These are phyloP conservation scores for Myxocyprinus asiaticus DNA, from an alignment of 2,113 vertebrate genomes.

Conservation along the genomic window DNA sequence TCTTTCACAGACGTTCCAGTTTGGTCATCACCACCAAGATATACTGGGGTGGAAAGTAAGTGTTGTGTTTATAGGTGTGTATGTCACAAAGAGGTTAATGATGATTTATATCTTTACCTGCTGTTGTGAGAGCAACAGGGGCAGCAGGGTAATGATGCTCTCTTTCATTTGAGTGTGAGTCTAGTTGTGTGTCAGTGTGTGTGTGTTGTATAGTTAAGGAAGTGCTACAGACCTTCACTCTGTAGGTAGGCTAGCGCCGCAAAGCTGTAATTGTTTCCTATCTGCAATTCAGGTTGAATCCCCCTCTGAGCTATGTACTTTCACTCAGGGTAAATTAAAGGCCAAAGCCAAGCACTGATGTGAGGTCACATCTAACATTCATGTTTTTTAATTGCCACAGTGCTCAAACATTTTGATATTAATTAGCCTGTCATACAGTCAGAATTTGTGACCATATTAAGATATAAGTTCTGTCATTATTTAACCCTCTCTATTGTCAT, in stretches of 20 bases:
- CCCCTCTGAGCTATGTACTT: slow-evolving; percentile 46
- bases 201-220: slow-evolving; percentile 1
- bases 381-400: slow-evolving; percentile 39
- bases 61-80: slow-evolving; percentile 49
- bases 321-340: slow-evolving; percentile 51
- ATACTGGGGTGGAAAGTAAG: slow-evolving; percentile 98
- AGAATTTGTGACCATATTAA: too few species aligned
- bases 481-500: too few species aligned
- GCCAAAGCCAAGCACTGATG: slow-evolving; percentile 34
- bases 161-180: too few species aligned
- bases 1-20: slow-evolving; percentile 84
- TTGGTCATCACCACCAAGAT: slow-evolving; percentile 97
- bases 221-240: slow-evolving; percentile 16
- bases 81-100: slow-evolving; percentile 26
- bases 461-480: too few species aligned
- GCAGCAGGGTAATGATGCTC: slow-evolving; percentile 13
- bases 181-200: background rate
- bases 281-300: slow-evolving; percentile 20
- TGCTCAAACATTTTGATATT: slow-evolving; percentile 1
- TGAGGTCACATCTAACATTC: slow-evolving; percentile 29
- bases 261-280: slow-evolving; percentile 52
- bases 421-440: too few species aligned
- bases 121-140: background rate
- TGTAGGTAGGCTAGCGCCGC: background rate
- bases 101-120: background rate